phyloP scores from a whole-genome alignment of 2,888 invertebrate genomes.

The Chymomyza caudatula region DNA sequence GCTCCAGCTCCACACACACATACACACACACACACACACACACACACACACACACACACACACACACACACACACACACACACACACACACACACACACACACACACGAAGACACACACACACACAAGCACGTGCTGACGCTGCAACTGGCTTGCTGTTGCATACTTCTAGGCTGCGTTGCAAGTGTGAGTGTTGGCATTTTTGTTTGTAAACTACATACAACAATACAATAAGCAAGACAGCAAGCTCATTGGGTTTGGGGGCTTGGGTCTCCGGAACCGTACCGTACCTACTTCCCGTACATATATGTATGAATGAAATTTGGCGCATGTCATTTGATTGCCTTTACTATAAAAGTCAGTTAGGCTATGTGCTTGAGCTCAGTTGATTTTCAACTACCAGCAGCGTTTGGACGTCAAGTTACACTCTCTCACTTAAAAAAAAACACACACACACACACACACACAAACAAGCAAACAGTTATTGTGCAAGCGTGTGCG shows the following conservation, averaged over 20 bases:
- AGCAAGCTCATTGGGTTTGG: conserved; percentile 7
- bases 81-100: conserved; percentile 1
- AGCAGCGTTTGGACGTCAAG: conserved; percentile 40
- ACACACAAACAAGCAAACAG: conserved; percentile 3
- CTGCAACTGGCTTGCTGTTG: conserved; percentile 61
- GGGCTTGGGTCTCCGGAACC: background rate
- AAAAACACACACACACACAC: conserved; percentile 16
- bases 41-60: conserved; percentile 10
- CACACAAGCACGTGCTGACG: conserved; percentile 12
- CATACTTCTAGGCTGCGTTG: conserved; percentile 52
- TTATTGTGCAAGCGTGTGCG: background rate
- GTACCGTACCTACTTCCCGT: conserved; percentile 25
- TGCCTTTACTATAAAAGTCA: conserved; percentile 66
- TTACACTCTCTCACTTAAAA: conserved; percentile 34
- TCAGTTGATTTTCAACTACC: conserved; percentile 67
- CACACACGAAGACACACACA: background rate
- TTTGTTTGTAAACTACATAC: conserved; percentile 72
- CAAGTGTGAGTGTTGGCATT: conserved; percentile 63
- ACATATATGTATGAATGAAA: conserved; percentile 39
- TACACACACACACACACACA: background rate
- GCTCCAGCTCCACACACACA: background rate
- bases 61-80: conserved; percentile 2
- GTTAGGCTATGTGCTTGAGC: conserved; percentile 64
- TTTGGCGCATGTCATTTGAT: conserved; percentile 68
- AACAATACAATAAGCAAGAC: conserved; percentile 71